phyloP scores from a whole-genome alignment of 2,888 invertebrate species.

The Strigamia maritima region DNA sequence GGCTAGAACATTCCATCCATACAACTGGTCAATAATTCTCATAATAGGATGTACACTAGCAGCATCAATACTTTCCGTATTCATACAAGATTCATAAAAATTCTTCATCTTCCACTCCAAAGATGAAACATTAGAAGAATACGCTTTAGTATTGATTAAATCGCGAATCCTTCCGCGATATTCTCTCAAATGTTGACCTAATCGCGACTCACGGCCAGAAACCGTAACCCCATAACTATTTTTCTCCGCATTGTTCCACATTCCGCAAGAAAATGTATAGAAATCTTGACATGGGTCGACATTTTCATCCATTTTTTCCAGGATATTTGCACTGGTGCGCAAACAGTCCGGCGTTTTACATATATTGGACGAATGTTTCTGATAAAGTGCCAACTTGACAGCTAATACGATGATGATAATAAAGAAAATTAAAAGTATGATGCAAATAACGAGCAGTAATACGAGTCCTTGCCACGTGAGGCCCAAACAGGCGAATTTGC shows the following conservation, averaged over 20 bases:
- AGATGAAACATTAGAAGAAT: conserved; percentile 51
- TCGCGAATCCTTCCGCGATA: conserved; percentile 53
- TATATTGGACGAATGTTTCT: not conserved
- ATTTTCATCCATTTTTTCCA: conserved; percentile 17
- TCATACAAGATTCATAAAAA: conserved; percentile 61
- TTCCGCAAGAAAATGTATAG: not conserved
- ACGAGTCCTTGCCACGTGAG: conserved; percentile 28
- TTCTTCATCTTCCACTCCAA: conserved; percentile 60
- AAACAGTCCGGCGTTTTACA: conserved; percentile 36
- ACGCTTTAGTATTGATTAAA: conserved; percentile 56
- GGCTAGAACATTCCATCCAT: conserved; percentile 48
- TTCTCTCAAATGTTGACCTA: not conserved
- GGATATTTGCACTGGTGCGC: conserved; percentile 34
- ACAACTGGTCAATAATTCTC: conserved; percentile 55
- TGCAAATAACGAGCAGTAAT: not conserved
- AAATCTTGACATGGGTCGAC: conserved; percentile 37
- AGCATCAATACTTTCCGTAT: conserved; percentile 54
- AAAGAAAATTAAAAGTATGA: conserved; percentile 49
- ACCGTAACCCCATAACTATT: not conserved
- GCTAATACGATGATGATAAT: conserved; percentile 55
- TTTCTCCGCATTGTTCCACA: not conserved
- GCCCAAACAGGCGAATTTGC: conserved; percentile 26
- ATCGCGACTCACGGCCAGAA: not conserved
- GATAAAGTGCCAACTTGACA: conserved; percentile 55
- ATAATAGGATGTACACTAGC: conserved; percentile 54